Conservation (phyloP, 2,888 invertebrate genomes). For the Eupithecia exiguata region DNA sequence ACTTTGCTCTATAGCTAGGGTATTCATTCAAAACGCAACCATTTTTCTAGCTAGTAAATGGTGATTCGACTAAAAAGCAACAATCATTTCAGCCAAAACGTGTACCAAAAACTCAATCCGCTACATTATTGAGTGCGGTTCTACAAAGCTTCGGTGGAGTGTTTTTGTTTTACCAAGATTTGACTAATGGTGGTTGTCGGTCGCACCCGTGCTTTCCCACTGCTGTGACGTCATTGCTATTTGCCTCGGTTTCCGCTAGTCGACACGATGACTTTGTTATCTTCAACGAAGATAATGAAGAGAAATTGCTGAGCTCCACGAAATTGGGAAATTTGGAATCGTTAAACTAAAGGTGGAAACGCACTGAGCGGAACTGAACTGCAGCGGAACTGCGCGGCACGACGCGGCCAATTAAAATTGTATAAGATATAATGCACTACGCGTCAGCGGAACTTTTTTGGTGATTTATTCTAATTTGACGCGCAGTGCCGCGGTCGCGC, state of each 20-base stretch:
- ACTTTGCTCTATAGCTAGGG: background rate
- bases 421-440: too few relatives aligned
- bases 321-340: background rate
- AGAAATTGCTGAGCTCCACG: background rate
- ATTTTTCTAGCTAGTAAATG: background rate
- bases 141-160: slow-evolving; percentile 26
- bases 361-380: too few relatives aligned
- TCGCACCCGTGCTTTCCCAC: slow-evolving; percentile 67
- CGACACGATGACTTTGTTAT: slow-evolving; percentile 5
- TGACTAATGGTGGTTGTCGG: slow-evolving; percentile 75
- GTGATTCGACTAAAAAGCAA: background rate
- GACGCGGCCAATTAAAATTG: too few relatives aligned
- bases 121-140: slow-evolving; percentile 24
- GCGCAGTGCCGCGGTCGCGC: too few relatives aligned
- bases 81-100: slow-evolving; percentile 10
- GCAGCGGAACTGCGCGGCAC: too few relatives aligned
- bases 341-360: too few relatives aligned
- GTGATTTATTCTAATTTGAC: too few relatives aligned
- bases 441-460: too few relatives aligned
- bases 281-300: background rate
- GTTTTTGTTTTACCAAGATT: slow-evolving; percentile 72
- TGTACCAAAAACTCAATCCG: slow-evolving; percentile 14
- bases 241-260: slow-evolving; percentile 44
- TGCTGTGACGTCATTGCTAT: slow-evolving; percentile 51
- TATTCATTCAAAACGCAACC: background rate